These are phyloP conservation scores for Umimayanthus kanabou DNA, from an alignment of 92 coral and sea anemone species.

Conservation along the genomic window DNA sequence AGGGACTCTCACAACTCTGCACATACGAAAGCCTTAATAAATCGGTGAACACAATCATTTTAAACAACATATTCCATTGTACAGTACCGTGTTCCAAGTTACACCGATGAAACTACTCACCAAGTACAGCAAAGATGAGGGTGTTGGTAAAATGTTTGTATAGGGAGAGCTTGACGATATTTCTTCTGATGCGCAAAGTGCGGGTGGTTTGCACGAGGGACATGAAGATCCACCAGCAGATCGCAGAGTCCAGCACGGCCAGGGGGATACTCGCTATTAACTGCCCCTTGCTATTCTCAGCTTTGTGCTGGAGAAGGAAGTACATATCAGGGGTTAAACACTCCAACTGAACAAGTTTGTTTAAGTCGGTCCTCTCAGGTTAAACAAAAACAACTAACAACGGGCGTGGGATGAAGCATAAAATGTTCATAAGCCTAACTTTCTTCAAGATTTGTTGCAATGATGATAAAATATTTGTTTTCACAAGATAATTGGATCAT, in stretches of 20 bases:
- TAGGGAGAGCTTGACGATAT: conserved; percentile 85
- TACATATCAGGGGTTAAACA: too few relatives aligned
- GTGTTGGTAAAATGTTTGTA: conserved; percentile 98
- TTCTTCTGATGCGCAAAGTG: conserved; percentile 92
- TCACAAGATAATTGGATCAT: too few relatives aligned
- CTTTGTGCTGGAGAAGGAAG: conserved; percentile 59
- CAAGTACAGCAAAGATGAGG: conserved; percentile 88
- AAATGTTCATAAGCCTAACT: too few relatives aligned
- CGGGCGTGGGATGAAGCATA: too few relatives aligned
- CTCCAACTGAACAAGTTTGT: not conserved
- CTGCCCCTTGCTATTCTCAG: conserved; percentile 78
- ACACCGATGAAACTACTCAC: conserved; percentile 47
- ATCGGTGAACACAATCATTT: too few relatives aligned
- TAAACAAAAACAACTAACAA: too few relatives aligned
- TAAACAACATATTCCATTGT: not conserved
- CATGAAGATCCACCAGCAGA: conserved; percentile 99
- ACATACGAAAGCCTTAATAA: too few relatives aligned
- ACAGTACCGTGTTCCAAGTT: not conserved
- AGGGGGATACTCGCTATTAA: conserved; percentile 85
- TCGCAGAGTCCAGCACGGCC: conserved; percentile 96
- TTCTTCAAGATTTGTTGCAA: too few relatives aligned
- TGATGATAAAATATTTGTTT: too few relatives aligned
- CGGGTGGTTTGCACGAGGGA: conserved; percentile 95
- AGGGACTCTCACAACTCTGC: too few relatives aligned
- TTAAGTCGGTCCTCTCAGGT: not conserved